These are phyloP conservation scores for Loriculus beryllinus DNA, from an alignment of 2,797 vertebrate genomes.

Conservation along the genomic window DNA sequence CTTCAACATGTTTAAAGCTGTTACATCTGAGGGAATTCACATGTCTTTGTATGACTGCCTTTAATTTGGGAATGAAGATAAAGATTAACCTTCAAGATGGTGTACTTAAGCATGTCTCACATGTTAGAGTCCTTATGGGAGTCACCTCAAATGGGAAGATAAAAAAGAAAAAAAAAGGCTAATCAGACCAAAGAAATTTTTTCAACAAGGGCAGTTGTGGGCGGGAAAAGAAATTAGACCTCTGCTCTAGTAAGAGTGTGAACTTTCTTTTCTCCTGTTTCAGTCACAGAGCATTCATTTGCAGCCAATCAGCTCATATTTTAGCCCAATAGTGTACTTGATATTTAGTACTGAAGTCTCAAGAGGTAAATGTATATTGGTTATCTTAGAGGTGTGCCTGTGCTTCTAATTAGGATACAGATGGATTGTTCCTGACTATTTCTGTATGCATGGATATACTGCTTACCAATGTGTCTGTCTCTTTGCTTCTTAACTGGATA, in stretches of 20 bases:
- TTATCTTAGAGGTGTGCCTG: not conserved
- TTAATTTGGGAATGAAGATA: not conserved
- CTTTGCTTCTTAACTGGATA: not conserved
- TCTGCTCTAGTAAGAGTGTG: not conserved
- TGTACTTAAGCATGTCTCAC: not conserved
- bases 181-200: slow-evolving; percentile 44
- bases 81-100: not conserved
- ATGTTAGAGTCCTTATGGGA: not conserved
- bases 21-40: not conserved
- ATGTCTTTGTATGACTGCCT: not conserved
- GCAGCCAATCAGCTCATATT: slow-evolving; percentile 17
- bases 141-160: not conserved
- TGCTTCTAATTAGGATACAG: slow-evolving; percentile 21
- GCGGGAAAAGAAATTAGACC: slow-evolving; percentile 33
- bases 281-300: slow-evolving; percentile 3
- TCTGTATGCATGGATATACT: not conserved
- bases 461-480: not conserved
- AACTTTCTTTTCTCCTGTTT: slow-evolving; percentile 20
- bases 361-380: not conserved
- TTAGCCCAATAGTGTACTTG: not conserved
- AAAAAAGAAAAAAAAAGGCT: slow-evolving; percentile 11
- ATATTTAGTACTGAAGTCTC: slow-evolving; percentile 25
- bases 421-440: not conserved
- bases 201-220: slow-evolving; percentile 15
- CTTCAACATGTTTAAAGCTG: not conserved